Evolutionary conservation across 2,888 invertebrate genomes (phyloP).

Genomic region (Oscheius sp.): DNA sequence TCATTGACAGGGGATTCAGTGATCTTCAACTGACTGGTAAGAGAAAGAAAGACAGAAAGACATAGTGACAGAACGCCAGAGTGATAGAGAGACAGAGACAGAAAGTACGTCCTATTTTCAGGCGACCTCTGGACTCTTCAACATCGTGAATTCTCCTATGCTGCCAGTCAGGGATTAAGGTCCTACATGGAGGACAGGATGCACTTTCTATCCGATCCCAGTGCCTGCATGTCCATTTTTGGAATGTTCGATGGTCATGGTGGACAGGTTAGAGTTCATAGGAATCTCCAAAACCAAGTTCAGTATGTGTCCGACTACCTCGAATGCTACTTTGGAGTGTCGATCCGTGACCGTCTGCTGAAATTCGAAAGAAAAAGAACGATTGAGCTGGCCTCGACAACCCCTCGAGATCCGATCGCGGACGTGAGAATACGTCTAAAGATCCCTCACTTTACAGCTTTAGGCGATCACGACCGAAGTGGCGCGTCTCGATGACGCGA

Average conservation of each 20-base stretch:
- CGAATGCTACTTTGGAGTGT: constrained; percentile 51
- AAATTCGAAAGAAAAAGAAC: constrained; percentile 38
- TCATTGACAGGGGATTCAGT: constrained; percentile 52
- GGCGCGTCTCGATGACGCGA: constrained; percentile 52
- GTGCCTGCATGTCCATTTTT: constrained; percentile 57
- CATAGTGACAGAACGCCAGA: neutral
- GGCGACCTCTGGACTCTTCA: constrained; percentile 43
- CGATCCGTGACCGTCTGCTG: constrained; percentile 49
- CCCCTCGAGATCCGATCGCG: constrained; percentile 42
- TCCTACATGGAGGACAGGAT: constrained; percentile 66
- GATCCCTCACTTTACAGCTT: neutral
- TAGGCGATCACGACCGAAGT: constrained; percentile 57
- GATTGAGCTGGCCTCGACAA: constrained; percentile 23
- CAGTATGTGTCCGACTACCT: constrained; percentile 61
- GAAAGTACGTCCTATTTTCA: neutral
- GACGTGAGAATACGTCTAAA: constrained; percentile 33
- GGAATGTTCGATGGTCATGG: constrained; percentile 69
- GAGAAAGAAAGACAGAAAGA: no score
- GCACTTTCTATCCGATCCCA: constrained; percentile 58
- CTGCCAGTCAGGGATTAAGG: constrained; percentile 47
- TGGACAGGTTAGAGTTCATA: constrained; percentile 51
- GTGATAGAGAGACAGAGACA: neutral
- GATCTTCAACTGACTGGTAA: constrained; percentile 45
- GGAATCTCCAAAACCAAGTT: constrained; percentile 8
- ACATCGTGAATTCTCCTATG: constrained; percentile 57